A percentile compares a stretch with the other conserved stretches of the same genome.
phyloP scores from a whole-genome alignment of 1,140 invertebrate species.

The Monochamus saltuarius region DNA sequence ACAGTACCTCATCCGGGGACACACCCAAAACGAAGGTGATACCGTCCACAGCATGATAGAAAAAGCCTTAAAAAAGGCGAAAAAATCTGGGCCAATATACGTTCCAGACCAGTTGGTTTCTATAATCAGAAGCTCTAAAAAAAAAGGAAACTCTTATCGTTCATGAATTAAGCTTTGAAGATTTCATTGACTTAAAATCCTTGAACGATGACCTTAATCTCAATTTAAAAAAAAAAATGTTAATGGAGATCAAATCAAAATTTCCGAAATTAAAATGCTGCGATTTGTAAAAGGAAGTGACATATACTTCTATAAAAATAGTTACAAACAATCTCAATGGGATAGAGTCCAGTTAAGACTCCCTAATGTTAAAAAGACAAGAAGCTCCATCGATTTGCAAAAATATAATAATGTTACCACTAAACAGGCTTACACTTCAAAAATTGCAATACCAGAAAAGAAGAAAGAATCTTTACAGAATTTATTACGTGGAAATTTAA shows the following conservation, averaged over 20 bases:
- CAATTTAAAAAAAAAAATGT: slow-evolving; percentile 8
- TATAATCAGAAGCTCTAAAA: slow-evolving; percentile 34
- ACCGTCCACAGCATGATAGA: slow-evolving; percentile 48
- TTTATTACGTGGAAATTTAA: background rate
- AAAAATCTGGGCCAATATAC: slow-evolving; percentile 41
- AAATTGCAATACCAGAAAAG: background rate
- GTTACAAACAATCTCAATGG: slow-evolving; percentile 8
- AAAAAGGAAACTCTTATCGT: slow-evolving; percentile 16
- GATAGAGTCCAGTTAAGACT: no score
- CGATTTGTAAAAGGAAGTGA: slow-evolving; percentile 16
- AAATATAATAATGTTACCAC: background rate
- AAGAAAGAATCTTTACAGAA: background rate
- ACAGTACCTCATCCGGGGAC: slow-evolving; percentile 43
- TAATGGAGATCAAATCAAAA: slow-evolving; percentile 7
- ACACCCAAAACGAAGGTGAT: slow-evolving; percentile 51
- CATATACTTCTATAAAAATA: slow-evolving; percentile 16
- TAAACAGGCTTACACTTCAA: background rate
- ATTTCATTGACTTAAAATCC: slow-evolving; percentile 20
- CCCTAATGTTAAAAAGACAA: slow-evolving; percentile 15
- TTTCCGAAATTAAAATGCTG: slow-evolving; percentile 12
- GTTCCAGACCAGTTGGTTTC: no score
- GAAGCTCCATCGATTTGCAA: no score
- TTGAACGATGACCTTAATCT: slow-evolving; percentile 1
- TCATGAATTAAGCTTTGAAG: slow-evolving; percentile 22
- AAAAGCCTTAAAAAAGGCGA: slow-evolving; percentile 41